phyloP scores from a whole-genome alignment of 2,113 vertebrate genomes.

The Lanius collurio region DNA sequence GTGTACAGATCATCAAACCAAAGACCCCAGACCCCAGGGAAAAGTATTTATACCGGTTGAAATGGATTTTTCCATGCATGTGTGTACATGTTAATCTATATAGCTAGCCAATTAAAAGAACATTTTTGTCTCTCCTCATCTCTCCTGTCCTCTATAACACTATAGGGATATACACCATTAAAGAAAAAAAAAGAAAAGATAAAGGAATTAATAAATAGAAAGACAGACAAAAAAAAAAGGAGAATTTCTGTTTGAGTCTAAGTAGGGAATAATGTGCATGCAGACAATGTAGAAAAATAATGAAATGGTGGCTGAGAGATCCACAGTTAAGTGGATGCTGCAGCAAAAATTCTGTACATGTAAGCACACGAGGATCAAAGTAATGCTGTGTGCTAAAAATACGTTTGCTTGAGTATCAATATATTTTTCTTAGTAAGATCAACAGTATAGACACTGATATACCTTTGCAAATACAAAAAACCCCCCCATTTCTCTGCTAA shows the following conservation, averaged over 20 bases:
- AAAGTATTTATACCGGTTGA: background rate
- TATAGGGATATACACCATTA: background rate
- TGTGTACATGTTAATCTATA: background rate
- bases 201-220: background rate
- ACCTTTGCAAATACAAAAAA: background rate
- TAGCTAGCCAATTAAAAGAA: background rate
- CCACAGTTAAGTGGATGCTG: background rate
- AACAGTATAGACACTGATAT: background rate
- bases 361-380: background rate
- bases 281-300: background rate
- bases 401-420: background rate
- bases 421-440: background rate
- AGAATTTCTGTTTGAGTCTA: background rate
- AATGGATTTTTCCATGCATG: background rate
- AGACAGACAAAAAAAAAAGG: background rate
- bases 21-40: background rate
- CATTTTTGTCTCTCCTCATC: background rate
- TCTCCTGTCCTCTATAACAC: background rate
- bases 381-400: background rate
- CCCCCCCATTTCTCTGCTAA: background rate
- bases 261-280: background rate
- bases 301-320: background rate
- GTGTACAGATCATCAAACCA: background rate
- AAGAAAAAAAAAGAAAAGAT: background rate
- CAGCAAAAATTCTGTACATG: background rate